Evolutionary conservation across 2,113 vertebrate genomes (phyloP), one percentile per base, ranked within the genome.

Genomic region (Sminthopsis crassicaudata): DNA sequence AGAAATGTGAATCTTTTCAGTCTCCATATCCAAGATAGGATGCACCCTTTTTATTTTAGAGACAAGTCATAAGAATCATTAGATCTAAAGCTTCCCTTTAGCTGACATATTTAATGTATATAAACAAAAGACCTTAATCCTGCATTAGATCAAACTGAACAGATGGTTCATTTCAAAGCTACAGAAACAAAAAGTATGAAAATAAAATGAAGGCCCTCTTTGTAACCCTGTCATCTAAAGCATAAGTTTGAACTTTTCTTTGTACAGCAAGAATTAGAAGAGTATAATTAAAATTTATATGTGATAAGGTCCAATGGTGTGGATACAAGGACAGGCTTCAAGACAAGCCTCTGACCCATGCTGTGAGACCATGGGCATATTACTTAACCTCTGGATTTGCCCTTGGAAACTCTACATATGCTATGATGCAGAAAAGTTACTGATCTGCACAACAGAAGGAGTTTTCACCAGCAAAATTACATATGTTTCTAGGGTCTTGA

Each of bases 61-160:
- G 93, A 96, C 91, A 97, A 97, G 90, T 92, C 90, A 54, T 92
- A 91, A 91, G 1, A 8, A 96, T 97, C 98, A 98, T 98, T 50
- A 97, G 96, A 98, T 96, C 95, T 93, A 91, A 46, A 97, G 95
- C 92, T 97, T 97, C 95, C 96, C 98, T 97, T 97, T 97, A 96
- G 89, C 76, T 57, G 97, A 92, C 91, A 95, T 95, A 97, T 97
- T 98, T 97, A 98, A 97, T 93, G 91, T 96, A 23, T 23, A 94
- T 95, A 97, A 97, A 97, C 96, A 97, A 96, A 76, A 96, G 94
- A 67, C 51, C 90, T 0, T 1, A 90, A 95, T 93, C 93, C 46
- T 93, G 94, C 94, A 96, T 84, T 76, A 95, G 92, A 88, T 92
- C 48, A 90, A 55, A 84, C 16, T 84, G 67, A 96, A 91, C 57